Percentiles rank a stretch among this genome's conserved stretches.
phyloP scores from a whole-genome alignment of 2,888 invertebrate species.

The Hirtodrosophila cameraria region DNA sequence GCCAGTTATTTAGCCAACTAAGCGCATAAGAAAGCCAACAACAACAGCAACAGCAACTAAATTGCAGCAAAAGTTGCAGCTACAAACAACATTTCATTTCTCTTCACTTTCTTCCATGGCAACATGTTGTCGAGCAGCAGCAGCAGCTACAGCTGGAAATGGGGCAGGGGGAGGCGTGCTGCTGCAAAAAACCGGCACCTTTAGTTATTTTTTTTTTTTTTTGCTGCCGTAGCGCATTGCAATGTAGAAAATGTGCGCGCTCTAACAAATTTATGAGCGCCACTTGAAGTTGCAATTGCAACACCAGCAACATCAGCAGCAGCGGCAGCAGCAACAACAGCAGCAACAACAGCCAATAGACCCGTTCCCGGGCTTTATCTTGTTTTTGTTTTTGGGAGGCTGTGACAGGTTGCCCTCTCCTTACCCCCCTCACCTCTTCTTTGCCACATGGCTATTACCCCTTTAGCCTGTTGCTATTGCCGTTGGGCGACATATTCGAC shows the following conservation, averaged over 20 bases:
- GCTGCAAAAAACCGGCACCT: slow-evolving; percentile 44
- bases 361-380: slow-evolving; percentile 14
- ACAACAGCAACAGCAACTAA: slow-evolving; percentile 13
- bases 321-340: slow-evolving; percentile 7
- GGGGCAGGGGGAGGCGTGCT: background rate
- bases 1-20: slow-evolving; percentile 70
- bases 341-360: slow-evolving; percentile 19
- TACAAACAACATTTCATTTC: slow-evolving; percentile 54
- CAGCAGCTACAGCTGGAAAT: background rate
- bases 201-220: slow-evolving; percentile 13
- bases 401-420: slow-evolving; percentile 47
- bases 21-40: slow-evolving; percentile 55
- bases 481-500: slow-evolving; percentile 50
- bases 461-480: slow-evolving; percentile 3
- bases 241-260: slow-evolving; percentile 71
- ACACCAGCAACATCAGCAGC: slow-evolving; percentile 29
- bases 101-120: slow-evolving; percentile 71
- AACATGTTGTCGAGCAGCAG: slow-evolving; percentile 28
- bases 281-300: slow-evolving; percentile 58
- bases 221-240: slow-evolving; percentile 50
- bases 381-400: slow-evolving; percentile 34
- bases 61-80: slow-evolving; percentile 44
- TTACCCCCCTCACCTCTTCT: background rate
- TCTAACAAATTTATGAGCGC: slow-evolving; percentile 73
- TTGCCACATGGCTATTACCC: background rate